A percentile compares a stretch with the other conserved stretches of the same genome.
Conservation (phyloP, 53 echinoderm and acorn worm species). For the Echinometra lucunter region DNA sequence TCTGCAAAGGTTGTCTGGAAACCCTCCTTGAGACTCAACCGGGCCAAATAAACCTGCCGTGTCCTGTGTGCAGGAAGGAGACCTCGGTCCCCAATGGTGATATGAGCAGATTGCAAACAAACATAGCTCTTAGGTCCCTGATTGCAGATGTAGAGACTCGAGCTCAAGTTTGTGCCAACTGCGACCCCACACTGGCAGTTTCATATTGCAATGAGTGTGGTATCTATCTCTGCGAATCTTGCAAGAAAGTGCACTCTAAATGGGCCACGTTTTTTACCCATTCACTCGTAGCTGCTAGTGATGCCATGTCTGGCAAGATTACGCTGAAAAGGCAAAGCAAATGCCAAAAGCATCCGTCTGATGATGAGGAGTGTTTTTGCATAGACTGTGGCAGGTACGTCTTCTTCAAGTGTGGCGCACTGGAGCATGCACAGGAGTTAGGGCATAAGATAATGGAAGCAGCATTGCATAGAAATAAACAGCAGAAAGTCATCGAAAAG, state of each 20-base stretch:
- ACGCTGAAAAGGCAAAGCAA: neutral
- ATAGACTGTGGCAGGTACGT: neutral
- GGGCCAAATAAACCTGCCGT: neutral
- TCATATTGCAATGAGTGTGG: too few relatives aligned
- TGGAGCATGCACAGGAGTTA: neutral
- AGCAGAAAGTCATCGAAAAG: neutral
- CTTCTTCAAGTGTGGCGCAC: conserved; percentile 1
- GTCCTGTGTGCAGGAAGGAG: neutral
- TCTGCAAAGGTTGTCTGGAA: neutral
- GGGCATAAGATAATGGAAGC: neutral
- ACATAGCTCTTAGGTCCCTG: neutral
- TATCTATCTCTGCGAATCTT: too few relatives aligned
- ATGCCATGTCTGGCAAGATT: too few relatives aligned
- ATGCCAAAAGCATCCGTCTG: conserved; percentile 1
- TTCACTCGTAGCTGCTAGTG: too few relatives aligned
- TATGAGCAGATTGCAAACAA: neutral
- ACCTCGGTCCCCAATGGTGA: neutral
- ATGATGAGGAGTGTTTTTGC: conserved; percentile 24
- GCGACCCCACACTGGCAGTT: neutral
- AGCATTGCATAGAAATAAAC: neutral
- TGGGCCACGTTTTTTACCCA: too few relatives aligned
- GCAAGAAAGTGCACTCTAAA: too few relatives aligned
- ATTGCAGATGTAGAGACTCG: neutral
- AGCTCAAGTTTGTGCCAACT: neutral
- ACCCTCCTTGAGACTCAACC: neutral